Conservation (phyloP, 2,113 vertebrate species). For the Danio rerio region GRCz12tu NC_133189.1:20738001-20738500, state of each 20-base stretch:
- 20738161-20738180: neutral
- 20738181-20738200: slow-evolving; percentile 10
- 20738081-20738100: neutral
- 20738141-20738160: neutral
- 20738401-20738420: slow-evolving; percentile 47
- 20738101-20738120: neutral
- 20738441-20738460: slow-evolving; percentile 3
- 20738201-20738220: slow-evolving; percentile 20
- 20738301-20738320: slow-evolving; percentile 60
- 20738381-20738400: slow-evolving; percentile 47
- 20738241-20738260: slow-evolving; percentile 43
- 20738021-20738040: neutral
- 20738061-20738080: neutral
- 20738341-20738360: slow-evolving; percentile 46
- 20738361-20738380: slow-evolving; percentile 56
- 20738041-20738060: neutral
- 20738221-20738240: slow-evolving; percentile 34
- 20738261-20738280: slow-evolving; percentile 23
- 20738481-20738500: neutral
- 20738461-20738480: slow-evolving; percentile 5
- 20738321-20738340: slow-evolving; percentile 49
- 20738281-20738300: slow-evolving; percentile 56
- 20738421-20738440: slow-evolving; percentile 51
- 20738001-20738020: neutral
- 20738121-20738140: neutral